Conservation (phyloP, 2,797 vertebrate species). For the Anisognathus igniventris region DNA sequence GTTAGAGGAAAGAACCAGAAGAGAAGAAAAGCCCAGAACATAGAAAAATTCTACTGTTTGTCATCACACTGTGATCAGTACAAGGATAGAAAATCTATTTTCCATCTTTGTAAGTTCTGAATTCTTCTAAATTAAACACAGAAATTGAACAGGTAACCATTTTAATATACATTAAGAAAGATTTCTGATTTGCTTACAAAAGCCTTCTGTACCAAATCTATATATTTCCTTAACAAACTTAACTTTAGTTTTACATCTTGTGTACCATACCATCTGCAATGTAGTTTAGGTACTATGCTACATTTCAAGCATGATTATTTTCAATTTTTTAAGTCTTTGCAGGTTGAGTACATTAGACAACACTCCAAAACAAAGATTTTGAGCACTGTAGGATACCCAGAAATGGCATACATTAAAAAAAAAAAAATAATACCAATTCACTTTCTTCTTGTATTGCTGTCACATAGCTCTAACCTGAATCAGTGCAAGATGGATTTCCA, state of each 20-base stretch:
- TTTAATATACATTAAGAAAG: neutral
- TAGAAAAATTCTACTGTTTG: neutral
- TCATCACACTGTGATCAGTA: neutral
- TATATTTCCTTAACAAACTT: neutral
- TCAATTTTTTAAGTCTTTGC: neutral
- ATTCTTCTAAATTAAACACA: neutral
- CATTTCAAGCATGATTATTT: neutral
- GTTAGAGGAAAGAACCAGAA: neutral
- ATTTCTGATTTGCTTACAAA: neutral
- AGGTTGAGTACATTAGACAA: neutral
- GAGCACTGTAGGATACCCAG: neutral
- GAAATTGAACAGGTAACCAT: neutral
- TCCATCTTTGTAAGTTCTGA: neutral
- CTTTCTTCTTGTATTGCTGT: neutral
- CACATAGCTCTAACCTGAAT: constrained; percentile 77
- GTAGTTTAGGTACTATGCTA: neutral
- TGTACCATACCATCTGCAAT: neutral
- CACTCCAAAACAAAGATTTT: neutral
- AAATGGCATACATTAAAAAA: neutral
- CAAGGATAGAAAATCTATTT: neutral
- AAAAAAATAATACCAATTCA: neutral
- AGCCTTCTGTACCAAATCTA: neutral
- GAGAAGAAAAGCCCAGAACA: neutral
- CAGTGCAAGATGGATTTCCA: constrained; percentile 88
- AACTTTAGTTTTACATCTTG: neutral